Percentiles rank a stretch among this genome's conserved stretches.
Conservation (phyloP, 2,113 vertebrate genomes). For the Cathartes aura region DNA sequence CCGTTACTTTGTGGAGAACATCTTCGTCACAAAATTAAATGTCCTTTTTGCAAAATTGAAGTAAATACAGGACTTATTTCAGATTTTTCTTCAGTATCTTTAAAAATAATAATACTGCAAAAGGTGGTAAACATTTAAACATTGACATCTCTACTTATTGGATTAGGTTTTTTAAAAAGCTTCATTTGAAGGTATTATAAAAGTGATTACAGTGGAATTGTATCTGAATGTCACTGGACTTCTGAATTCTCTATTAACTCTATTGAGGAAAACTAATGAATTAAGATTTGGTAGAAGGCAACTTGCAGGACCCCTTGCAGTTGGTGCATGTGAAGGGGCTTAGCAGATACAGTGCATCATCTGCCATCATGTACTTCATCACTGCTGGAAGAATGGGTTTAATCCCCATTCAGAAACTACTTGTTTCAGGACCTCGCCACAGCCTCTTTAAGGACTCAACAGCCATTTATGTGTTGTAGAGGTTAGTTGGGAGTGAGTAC, state of each 20-base stretch:
- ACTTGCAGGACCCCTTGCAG: too few species aligned
- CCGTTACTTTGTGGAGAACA: not conserved
- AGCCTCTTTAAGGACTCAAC: not conserved
- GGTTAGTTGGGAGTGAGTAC: not conserved
- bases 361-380: accelerated
- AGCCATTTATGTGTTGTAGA: not conserved
- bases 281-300: not conserved
- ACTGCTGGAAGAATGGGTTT: not conserved
- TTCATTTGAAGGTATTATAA: not conserved
- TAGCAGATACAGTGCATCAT: not conserved
- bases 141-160: not conserved
- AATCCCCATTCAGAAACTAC: not conserved
- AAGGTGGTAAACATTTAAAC: not conserved
- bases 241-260: not conserved
- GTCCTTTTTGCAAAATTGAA: not conserved
- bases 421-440: not conserved
- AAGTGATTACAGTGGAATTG: not conserved
- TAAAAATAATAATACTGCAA: not conserved
- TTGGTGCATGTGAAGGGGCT: not conserved
- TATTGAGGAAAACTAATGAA: not conserved
- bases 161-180: not conserved
- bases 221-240: not conserved
- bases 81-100: not conserved
- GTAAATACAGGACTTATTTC: not conserved
- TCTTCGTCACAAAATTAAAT: not conserved